Percentiles rank a stretch among this genome's conserved stretches.
Evolutionary conservation across 2,797 vertebrate species (phyloP).

Genomic region (Sarcoramphus papa): DNA sequence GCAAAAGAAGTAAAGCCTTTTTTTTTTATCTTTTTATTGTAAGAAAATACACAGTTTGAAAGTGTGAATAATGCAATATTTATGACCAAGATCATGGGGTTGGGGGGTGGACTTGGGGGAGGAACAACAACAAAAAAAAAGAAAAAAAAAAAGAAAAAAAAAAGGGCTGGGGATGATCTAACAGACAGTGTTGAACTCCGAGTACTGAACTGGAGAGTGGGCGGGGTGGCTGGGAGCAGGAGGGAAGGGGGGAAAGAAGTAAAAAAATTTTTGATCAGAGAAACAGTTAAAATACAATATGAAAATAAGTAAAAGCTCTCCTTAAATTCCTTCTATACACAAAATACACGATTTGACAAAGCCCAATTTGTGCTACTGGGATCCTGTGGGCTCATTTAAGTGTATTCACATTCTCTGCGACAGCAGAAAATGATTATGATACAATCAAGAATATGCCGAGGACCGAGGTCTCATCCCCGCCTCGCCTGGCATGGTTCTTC

Average conservation of each 20-base stretch:
- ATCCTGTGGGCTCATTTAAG: slow-evolving; percentile 80
- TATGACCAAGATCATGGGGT: slow-evolving; percentile 78
- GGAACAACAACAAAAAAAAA: not conserved
- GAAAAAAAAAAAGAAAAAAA: slow-evolving; percentile 1
- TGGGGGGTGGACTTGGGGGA: slow-evolving; percentile 55
- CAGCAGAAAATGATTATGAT: slow-evolving; percentile 88
- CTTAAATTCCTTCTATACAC: slow-evolving; percentile 99
- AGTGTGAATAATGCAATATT: slow-evolving; percentile 89
- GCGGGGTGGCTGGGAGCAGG: not conserved
- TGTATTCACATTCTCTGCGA: slow-evolving; percentile 91
- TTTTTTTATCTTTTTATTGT: slow-evolving; percentile 85
- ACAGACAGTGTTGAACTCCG: slow-evolving; percentile 75
- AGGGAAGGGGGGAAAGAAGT: slow-evolving; percentile 71
- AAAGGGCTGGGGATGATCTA: slow-evolving; percentile 72
- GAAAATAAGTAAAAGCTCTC: slow-evolving; percentile 99
- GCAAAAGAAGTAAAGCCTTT: slow-evolving; percentile 92
- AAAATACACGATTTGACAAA: slow-evolving; percentile 93
- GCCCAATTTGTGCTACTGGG: slow-evolving; percentile 94
- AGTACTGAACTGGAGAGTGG: slow-evolving; percentile 76
- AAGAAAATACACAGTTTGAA: slow-evolving; percentile 95
- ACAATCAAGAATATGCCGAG: slow-evolving; percentile 85
- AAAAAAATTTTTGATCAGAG: slow-evolving; percentile 85
- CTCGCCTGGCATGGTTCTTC: slow-evolving; percentile 78
- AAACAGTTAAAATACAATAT: slow-evolving; percentile 98
- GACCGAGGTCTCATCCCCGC: slow-evolving; percentile 59